Percentiles rank a stretch among this genome's conserved stretches.
Evolutionary conservation across 1,140 invertebrate species (phyloP).

Genomic region (Elymnias hypermnestra): DNA sequence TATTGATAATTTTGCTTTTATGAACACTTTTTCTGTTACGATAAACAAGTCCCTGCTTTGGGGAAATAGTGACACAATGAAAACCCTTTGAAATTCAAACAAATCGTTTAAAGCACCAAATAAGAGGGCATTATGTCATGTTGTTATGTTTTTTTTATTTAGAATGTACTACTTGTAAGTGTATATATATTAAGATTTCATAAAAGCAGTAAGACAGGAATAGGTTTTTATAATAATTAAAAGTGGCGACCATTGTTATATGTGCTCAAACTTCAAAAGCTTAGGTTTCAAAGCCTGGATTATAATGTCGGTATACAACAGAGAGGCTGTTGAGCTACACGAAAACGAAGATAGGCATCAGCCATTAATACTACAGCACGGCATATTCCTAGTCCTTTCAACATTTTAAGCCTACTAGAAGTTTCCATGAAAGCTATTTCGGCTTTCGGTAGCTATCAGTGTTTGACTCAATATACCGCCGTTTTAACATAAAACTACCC

Average conservation of each 20-base stretch:
- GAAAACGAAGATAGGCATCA: slow-evolving; percentile 5
- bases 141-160: no score
- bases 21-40: no score
- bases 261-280: slow-evolving; percentile 5
- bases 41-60: no score
- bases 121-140: no score
- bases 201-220: not conserved
- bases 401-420: slow-evolving; percentile 2
- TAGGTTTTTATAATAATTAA: slow-evolving; percentile 13
- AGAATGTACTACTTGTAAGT: no score
- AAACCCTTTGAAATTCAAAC: no score
- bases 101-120: no score
- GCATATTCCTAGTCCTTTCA: not conserved
- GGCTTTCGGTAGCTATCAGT: slow-evolving; percentile 2
- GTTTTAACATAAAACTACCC: not conserved
- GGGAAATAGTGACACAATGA: no score
- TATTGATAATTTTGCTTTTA: no score
- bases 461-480: not conserved
- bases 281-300: slow-evolving; percentile 9
- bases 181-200: no score
- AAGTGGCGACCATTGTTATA: slow-evolving; percentile 7
- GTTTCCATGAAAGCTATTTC: slow-evolving; percentile 3
- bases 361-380: not conserved
- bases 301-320: slow-evolving; percentile 1
- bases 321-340: not conserved